Percentiles rank a stretch among this genome's conserved stretches.
Evolutionary conservation across 2,888 invertebrate species (phyloP).

Genomic region (Rotaria sp.): DNA sequence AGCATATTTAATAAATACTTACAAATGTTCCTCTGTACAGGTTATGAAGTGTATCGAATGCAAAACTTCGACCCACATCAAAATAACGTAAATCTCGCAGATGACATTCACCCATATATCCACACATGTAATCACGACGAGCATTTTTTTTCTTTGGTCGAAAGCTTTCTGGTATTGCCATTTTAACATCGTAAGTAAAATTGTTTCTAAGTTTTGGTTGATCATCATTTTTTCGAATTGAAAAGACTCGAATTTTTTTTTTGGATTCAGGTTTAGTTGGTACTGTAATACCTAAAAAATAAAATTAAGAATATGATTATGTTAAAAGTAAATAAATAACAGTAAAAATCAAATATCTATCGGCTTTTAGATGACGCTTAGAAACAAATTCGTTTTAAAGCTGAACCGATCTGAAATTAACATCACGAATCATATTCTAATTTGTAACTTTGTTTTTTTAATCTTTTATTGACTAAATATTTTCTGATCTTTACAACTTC

Average conservation of each 20-base stretch:
- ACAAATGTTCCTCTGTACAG: not conserved
- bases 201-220: not conserved
- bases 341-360: not conserved
- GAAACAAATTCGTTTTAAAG: too few species aligned
- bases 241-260: not conserved
- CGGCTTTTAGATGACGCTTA: not conserved
- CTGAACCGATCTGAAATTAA: too few species aligned
- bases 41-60: not conserved
- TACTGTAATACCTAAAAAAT: not conserved
- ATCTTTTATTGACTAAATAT: too few species aligned
- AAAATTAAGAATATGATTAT: not conserved
- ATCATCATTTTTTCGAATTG: not conserved
- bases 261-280: not conserved
- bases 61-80: not conserved
- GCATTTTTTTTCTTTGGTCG: not conserved
- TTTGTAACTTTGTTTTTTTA: too few species aligned
- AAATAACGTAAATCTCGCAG: not conserved
- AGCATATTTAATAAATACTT: not conserved
- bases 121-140: not conserved
- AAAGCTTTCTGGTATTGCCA: not conserved
- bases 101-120: not conserved
- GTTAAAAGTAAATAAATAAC: not conserved
- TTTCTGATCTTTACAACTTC: too few species aligned
- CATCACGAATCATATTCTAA: too few species aligned
- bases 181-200: not conserved